A percentile compares a stretch with the other conserved stretches of the same genome.
These are phyloP conservation scores for Chouioia cunea DNA, from an alignment of 2,888 invertebrate genomes.

Conservation along the genomic window DNA sequence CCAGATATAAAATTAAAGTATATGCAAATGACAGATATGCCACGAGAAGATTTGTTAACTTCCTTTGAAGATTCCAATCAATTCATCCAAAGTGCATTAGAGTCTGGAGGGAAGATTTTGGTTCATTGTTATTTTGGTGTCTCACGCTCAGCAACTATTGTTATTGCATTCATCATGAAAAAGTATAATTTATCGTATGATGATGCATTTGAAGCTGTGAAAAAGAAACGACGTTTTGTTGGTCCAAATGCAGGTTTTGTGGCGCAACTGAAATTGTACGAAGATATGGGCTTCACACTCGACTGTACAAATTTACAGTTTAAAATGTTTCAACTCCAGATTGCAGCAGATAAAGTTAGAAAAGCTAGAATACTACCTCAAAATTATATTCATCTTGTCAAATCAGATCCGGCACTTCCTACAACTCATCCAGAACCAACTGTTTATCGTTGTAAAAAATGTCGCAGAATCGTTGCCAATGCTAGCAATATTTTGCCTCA, in stretches of 20 bases:
- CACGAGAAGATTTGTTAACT: conserved; percentile 86
- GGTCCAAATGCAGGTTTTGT: conserved; percentile 86
- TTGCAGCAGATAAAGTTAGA: conserved; percentile 85
- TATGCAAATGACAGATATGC: conserved; percentile 86
- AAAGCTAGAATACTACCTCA: conserved; percentile 89
- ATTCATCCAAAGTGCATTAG: conserved; percentile 80
- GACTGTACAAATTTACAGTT: conserved; percentile 82
- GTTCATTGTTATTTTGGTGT: conserved; percentile 95
- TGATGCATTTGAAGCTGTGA: conserved; percentile 80
- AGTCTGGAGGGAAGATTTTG: conserved; percentile 77
- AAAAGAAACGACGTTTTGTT: conserved; percentile 79
- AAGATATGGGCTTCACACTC: conserved; percentile 81
- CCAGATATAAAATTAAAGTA: conserved; percentile 79
- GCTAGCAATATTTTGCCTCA: conserved; percentile 86
- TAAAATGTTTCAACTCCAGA: conserved; percentile 79
- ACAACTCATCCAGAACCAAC: conserved; percentile 84
- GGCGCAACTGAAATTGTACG: conserved; percentile 82
- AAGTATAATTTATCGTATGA: conserved; percentile 80
- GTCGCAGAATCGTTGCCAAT: conserved; percentile 85
- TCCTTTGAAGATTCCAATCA: conserved; percentile 82
- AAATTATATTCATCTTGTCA: conserved; percentile 81
- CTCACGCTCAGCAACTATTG: conserved; percentile 89
- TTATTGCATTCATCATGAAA: conserved; percentile 90
- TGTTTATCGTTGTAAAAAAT: conserved; percentile 86
- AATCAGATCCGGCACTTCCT: conserved; percentile 82